Evolutionary conservation across 2,113 vertebrate species (phyloP).

Genomic region (Gambusia affinis): DNA sequence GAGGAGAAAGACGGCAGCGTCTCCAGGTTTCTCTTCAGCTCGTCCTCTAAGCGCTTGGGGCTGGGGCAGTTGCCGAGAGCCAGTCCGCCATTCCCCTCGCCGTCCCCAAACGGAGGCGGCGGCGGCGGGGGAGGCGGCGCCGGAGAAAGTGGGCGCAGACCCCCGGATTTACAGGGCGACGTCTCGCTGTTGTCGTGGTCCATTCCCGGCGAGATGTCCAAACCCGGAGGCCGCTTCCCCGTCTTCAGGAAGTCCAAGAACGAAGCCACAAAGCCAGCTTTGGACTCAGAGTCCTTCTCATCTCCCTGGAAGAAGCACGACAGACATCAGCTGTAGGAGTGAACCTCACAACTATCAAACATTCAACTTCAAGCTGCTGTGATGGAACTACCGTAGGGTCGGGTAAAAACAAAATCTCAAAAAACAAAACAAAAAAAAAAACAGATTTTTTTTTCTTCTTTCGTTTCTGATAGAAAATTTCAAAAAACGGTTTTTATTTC

Average conservation of each 20-base stretch:
- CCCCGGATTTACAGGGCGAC: conserved; percentile 77
- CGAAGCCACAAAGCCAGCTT: conserved; percentile 92
- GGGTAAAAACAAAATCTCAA: too few species aligned
- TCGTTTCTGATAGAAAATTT: too few species aligned
- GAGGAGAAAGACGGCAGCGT: conserved; percentile 92
- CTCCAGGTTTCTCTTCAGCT: conserved; percentile 92
- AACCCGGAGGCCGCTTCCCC: conserved; percentile 86
- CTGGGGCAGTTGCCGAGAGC: conserved; percentile 87
- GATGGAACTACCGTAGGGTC: too few species aligned
- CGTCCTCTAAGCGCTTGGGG: conserved; percentile 89
- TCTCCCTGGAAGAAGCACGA: conserved; percentile 77
- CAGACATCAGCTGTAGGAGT: neutral
- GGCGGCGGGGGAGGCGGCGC: conserved; percentile 70
- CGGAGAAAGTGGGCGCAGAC: conserved; percentile 74
- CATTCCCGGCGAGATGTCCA: conserved; percentile 79
- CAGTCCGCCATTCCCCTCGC: conserved; percentile 84
- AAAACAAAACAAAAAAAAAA: too few species aligned
- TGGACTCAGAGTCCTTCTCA: conserved; percentile 90
- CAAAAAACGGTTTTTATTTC: too few species aligned
- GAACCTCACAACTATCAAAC: neutral
- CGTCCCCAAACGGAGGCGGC: conserved; percentile 72
- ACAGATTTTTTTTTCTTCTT: too few species aligned
- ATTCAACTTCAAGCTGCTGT: neutral
- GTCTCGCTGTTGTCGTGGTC: conserved; percentile 71
- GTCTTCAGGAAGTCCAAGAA: conserved; percentile 94